Evolutionary conservation across 92 coral and sea anemone genomes (phyloP).

Genomic region (Porites evermanni): DNA sequence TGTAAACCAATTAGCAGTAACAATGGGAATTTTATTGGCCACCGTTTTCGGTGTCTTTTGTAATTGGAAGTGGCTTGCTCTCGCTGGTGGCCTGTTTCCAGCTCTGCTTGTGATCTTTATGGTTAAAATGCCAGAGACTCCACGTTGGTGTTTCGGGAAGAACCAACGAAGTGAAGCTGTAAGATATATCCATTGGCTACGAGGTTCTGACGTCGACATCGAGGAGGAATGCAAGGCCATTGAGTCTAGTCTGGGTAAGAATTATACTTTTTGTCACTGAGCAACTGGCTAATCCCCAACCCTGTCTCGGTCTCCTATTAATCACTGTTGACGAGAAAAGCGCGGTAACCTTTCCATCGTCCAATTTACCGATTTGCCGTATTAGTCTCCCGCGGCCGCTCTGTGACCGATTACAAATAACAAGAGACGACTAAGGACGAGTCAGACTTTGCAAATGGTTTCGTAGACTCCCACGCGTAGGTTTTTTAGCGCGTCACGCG

Average conservation of each 20-base stretch:
- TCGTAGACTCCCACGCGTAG: too few species aligned
- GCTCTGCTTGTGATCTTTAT: slow-evolving; percentile 73
- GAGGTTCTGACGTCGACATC: slow-evolving; percentile 71
- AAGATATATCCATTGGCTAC: slow-evolving; percentile 68
- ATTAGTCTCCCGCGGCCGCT: too few species aligned
- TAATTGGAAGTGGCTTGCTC: slow-evolving; percentile 89
- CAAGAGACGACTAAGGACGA: too few species aligned
- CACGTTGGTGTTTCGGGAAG: slow-evolving; percentile 86
- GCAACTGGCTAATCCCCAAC: too few species aligned
- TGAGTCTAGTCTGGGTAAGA: slow-evolving; percentile 75
- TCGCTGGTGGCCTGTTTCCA: slow-evolving; percentile 79
- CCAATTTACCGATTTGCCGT: too few species aligned
- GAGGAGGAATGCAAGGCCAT: slow-evolving; percentile 85
- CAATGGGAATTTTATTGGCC: slow-evolving; percentile 67
- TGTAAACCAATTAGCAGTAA: slow-evolving; percentile 86
- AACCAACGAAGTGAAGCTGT: slow-evolving; percentile 78
- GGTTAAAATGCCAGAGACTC: slow-evolving; percentile 92
- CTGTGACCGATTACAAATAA: too few species aligned
- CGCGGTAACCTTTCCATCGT: too few species aligned
- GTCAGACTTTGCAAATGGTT: too few species aligned
- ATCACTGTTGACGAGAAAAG: too few species aligned
- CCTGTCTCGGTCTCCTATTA: too few species aligned
- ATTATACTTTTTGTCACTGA: background rate
- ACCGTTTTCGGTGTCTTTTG: slow-evolving; percentile 64
- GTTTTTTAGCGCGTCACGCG: too few species aligned